Conservation (phyloP, 2,113 vertebrate genomes). For the Sclerurus mexicanus region DNA sequence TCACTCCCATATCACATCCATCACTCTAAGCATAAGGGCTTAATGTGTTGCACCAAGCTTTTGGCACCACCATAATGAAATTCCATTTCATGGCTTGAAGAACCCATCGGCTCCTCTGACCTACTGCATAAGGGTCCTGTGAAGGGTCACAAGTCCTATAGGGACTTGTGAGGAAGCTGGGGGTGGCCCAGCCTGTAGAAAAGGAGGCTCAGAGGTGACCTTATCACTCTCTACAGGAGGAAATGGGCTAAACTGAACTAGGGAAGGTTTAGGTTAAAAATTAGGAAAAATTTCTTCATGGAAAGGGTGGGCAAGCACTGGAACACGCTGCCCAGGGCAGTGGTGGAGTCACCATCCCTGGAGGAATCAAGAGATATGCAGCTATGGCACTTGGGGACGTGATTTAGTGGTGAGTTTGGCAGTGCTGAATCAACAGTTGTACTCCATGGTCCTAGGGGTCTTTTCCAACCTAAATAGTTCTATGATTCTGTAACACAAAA, state of each 20-base stretch:
- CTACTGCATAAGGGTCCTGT: background rate
- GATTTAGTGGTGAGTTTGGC: background rate
- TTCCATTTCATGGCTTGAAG: background rate
- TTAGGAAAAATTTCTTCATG: background rate
- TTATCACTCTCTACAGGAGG: background rate
- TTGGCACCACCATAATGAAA: background rate
- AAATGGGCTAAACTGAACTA: background rate
- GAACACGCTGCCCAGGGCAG: background rate
- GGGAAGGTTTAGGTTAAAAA: background rate
- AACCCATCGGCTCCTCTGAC: background rate
- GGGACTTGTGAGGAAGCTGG: background rate
- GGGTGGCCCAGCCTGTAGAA: background rate
- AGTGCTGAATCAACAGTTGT: background rate
- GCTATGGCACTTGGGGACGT: background rate
- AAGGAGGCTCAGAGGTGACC: background rate
- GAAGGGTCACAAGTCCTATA: accelerated
- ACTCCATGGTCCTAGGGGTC: background rate
- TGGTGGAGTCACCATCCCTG: accelerated
- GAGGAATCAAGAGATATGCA: background rate
- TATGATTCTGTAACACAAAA: background rate
- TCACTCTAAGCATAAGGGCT: background rate
- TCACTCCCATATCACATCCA: background rate
- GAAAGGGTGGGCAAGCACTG: background rate
- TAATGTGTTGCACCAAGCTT: background rate
- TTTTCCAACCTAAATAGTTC: background rate